Percentiles rank a stretch among this genome's conserved stretches.
Conservation (phyloP, 1,140 invertebrate genomes). For the Micrasema minimum region DNA sequence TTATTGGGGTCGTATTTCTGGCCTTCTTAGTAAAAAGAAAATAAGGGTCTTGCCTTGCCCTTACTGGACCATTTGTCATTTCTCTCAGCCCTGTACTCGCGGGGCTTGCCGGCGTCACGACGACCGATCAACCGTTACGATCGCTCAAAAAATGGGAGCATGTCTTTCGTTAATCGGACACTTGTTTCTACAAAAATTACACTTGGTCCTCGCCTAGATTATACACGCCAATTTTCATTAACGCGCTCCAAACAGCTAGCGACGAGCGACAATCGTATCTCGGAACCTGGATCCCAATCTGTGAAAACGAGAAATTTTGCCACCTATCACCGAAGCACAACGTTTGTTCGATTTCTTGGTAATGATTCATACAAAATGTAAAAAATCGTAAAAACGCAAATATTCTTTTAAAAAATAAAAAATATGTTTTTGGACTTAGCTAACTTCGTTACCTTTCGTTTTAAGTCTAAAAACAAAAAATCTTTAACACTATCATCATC, state of each 20-base stretch:
- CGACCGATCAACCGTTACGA: constrained; percentile 35
- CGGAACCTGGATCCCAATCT: background rate
- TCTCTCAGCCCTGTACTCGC: background rate
- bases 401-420: too few species aligned
- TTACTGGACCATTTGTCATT: too few species aligned
- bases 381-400: too few species aligned
- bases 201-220: constrained; percentile 33
- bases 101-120: constrained; percentile 25
- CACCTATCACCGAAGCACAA: too few species aligned
- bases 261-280: background rate
- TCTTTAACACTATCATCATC: too few species aligned
- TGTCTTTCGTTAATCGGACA: constrained; percentile 44
- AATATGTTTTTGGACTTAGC: too few species aligned
- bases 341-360: too few species aligned
- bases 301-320: background rate
- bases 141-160: constrained; percentile 43
- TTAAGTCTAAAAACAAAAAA: too few species aligned
- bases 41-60: too few species aligned
- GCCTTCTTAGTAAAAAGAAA: too few species aligned
- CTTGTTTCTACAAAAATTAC: constrained; percentile 42
- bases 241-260: background rate
- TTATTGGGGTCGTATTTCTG: background rate
- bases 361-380: too few species aligned
- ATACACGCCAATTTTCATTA: constrained; percentile 37
- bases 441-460: too few species aligned